Evolutionary conservation across 2,797 vertebrate species (phyloP), one percentile per base, ranked within the genome.

Genomic region (Garrulus glandarius): DNA sequence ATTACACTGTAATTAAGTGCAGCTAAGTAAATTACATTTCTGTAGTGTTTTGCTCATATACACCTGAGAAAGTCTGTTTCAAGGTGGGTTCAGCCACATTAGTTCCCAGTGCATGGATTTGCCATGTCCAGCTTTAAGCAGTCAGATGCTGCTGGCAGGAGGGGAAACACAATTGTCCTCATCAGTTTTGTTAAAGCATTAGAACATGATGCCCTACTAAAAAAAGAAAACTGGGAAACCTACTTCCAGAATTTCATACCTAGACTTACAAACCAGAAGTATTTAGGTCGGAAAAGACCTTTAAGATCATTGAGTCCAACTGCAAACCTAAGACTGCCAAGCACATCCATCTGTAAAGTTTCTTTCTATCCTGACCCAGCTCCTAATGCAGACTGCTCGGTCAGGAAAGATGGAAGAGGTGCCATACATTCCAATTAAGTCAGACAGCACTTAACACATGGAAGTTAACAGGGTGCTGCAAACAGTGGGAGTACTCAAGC

Each of bases 401-500:
- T 67, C 32, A 81, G 71, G 68, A 44, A n/a, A 60, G 34, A 82
- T 6, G 10, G 13, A 67, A 80, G 47, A 87, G 46, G 68, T 70
- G 76, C 47, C 77, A 41, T 20, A 74, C 34, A n/a, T 52, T 46
- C 37, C 50, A 57, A 59, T 64, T 34, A 83, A 92, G 26, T 44
- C 78, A 83, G 65, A 72, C 49, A 92, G 77, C 74, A 55, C 22
- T 57, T 69, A 64, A 43, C 52, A 72, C 5, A 65, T 70, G 39
- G 52, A 70, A 93, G 49, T 67, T 87, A 85, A 74, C 68, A 91
- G 75, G 57, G 78, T 89, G 79, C 87, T 85, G 79, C 84, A 60
- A 92, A 92, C 61, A 64, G 87, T 56, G 64, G 91, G 91, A 91
- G 93, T 83, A 76, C 78, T 77, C 69, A 52, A 76, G 47, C 78